These are phyloP conservation scores for Pempheris klunzingeri DNA, from an alignment of 2,797 vertebrate species.

Conservation along the genomic window DNA sequence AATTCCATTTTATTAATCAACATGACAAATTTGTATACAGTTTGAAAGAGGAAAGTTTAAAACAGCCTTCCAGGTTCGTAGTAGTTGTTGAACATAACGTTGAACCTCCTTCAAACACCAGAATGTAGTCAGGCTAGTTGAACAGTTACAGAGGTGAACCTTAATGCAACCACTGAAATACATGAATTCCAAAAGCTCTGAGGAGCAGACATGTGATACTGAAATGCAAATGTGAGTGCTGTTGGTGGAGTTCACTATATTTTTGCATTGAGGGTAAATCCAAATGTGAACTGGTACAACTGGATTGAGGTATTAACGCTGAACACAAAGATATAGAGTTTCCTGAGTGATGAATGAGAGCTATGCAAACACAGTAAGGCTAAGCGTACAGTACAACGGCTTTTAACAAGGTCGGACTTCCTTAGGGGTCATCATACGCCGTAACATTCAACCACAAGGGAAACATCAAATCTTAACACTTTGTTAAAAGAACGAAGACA, in stretches of 20 bases:
- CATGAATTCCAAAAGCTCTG: not conserved
- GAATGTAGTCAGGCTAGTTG: not conserved
- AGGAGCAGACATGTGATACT: not conserved
- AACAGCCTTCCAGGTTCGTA: not conserved
- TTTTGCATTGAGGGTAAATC: not conserved
- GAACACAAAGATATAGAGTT: not conserved
- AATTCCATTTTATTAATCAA: constrained; percentile 3
- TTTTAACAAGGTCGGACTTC: not conserved
- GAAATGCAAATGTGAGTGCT: not conserved
- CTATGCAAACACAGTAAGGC: not conserved
- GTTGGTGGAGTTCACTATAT: not conserved
- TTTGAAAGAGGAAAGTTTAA: constrained; percentile 2
- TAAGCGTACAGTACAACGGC: not conserved
- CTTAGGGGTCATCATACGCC: not conserved
- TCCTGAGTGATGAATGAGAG: not conserved
- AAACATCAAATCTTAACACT: not conserved
- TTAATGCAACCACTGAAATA: not conserved
- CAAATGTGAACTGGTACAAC: not conserved
- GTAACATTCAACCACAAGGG: not conserved
- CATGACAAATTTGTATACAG: constrained; percentile 13
- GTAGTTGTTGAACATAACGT: not conserved
- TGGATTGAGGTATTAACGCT: not conserved
- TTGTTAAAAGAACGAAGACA: no score
- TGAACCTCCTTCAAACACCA: not conserved
- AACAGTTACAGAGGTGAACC: no score